Evolutionary conservation across 2,888 invertebrate species (phyloP).

Genomic region (Morpho helenor): DNA sequence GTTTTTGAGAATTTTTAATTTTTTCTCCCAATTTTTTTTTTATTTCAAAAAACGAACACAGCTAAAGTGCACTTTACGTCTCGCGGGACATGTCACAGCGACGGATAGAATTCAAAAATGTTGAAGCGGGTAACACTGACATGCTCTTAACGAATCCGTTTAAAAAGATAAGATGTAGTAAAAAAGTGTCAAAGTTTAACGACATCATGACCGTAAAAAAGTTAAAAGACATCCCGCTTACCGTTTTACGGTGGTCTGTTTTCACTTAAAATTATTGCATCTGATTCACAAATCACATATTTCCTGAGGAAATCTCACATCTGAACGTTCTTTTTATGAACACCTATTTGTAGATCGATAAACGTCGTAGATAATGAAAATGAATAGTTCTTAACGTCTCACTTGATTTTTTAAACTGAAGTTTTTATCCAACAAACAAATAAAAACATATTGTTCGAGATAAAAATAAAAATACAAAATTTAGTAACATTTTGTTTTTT

Average conservation of each 20-base stretch:
- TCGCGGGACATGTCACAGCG: conserved; percentile 30
- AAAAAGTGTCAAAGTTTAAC: conserved; percentile 70
- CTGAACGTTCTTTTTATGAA: conserved; percentile 19
- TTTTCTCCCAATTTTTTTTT: too few relatives aligned
- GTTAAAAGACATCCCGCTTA: conserved; percentile 37
- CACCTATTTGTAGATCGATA: conserved; percentile 16
- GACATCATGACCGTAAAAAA: conserved; percentile 48
- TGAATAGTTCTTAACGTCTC: too few relatives aligned
- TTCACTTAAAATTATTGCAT: conserved; percentile 58
- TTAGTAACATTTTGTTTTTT: too few relatives aligned
- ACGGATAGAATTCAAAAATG: conserved; percentile 22
- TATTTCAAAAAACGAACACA: conserved; percentile 16
- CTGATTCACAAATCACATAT: conserved; percentile 54
- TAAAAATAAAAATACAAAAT: too few relatives aligned
- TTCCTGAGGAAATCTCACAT: conserved; percentile 65
- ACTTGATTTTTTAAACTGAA: too few relatives aligned
- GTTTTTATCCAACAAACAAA: too few relatives aligned
- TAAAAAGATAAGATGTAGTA: conserved; percentile 45
- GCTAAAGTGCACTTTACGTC: conserved; percentile 22
- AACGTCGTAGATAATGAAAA: background rate
- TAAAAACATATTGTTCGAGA: too few relatives aligned
- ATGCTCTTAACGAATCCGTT: conserved; percentile 49
- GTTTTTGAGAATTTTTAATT: too few relatives aligned
- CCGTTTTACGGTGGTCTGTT: conserved; percentile 41
- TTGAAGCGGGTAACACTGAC: conserved; percentile 41